A percentile compares a stretch with the other conserved stretches of the same genome.
These are phyloP conservation scores for Agrochola macilenta DNA, from an alignment of 2,888 invertebrate species.

Conservation along the genomic window DNA sequence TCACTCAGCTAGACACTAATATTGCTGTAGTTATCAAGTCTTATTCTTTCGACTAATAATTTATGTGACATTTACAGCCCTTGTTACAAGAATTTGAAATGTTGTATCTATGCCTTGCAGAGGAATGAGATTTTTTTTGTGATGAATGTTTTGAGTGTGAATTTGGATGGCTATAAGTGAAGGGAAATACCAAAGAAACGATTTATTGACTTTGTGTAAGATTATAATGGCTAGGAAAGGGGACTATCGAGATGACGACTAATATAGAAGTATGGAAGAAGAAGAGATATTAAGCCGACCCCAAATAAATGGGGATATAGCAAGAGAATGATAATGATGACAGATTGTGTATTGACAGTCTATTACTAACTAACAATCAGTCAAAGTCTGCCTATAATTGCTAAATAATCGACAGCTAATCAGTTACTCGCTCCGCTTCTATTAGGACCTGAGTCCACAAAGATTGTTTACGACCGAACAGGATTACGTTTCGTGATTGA, in stretches of 20 bases:
- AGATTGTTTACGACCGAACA: slow-evolving; percentile 86
- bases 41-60: not conserved
- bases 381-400: not conserved
- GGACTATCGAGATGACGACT: too few species aligned
- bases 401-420: not conserved
- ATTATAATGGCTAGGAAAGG: too few species aligned
- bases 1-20: too few species aligned
- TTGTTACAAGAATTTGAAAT: not conserved
- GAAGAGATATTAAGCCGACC: too few species aligned
- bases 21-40: not conserved
- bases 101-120: not conserved
- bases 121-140: too few species aligned
- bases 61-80: not conserved
- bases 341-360: not conserved
- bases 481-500: slow-evolving; percentile 89
- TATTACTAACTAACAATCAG: not conserved
- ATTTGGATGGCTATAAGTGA: too few species aligned
- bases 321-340: too few species aligned
- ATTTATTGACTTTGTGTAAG: too few species aligned
- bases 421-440: slow-evolving; percentile 34
- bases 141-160: too few species aligned
- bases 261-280: too few species aligned
- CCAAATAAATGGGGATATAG: too few species aligned
- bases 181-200: too few species aligned
- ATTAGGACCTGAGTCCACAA: slow-evolving; percentile 54